phyloP scores from a whole-genome alignment of 2,113 vertebrate genomes.

The Acanthisitta chloris region DNA sequence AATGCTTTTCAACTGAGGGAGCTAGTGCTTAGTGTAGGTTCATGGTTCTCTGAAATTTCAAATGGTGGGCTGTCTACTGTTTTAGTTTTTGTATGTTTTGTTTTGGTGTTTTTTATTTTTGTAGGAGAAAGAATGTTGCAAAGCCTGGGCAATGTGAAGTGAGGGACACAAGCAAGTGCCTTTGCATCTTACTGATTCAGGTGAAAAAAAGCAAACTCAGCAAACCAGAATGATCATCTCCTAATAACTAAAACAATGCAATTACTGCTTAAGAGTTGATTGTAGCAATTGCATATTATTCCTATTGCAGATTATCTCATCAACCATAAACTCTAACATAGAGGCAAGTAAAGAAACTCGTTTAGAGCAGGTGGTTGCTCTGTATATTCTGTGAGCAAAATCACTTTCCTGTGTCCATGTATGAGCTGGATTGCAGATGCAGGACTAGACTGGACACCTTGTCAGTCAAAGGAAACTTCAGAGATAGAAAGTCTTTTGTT shows the following conservation, averaged over 20 bases:
- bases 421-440: not conserved
- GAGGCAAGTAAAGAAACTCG: not conserved
- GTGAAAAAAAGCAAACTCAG: not conserved
- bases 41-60: not conserved
- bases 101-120: not conserved
- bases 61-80: not conserved
- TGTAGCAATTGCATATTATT: not conserved
- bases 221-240: not conserved
- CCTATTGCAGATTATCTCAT: not conserved
- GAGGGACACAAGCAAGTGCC: not conserved
- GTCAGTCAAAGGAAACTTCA: not conserved
- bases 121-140: not conserved
- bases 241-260: slow-evolving; percentile 13
- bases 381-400: not conserved
- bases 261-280: not conserved
- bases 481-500: not conserved
- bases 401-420: not conserved
- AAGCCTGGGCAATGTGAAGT: not conserved
- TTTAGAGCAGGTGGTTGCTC: not conserved
- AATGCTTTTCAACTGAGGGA: not conserved
- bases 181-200: not conserved
- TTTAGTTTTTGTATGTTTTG: not conserved
- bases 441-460: not conserved
- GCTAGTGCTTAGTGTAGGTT: not conserved
- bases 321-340: not conserved